A percentile compares a stretch with the other conserved stretches of the same genome.
Evolutionary conservation across 2,797 vertebrate genomes (phyloP).

Genomic region (Hippocampus kuda): DNA sequence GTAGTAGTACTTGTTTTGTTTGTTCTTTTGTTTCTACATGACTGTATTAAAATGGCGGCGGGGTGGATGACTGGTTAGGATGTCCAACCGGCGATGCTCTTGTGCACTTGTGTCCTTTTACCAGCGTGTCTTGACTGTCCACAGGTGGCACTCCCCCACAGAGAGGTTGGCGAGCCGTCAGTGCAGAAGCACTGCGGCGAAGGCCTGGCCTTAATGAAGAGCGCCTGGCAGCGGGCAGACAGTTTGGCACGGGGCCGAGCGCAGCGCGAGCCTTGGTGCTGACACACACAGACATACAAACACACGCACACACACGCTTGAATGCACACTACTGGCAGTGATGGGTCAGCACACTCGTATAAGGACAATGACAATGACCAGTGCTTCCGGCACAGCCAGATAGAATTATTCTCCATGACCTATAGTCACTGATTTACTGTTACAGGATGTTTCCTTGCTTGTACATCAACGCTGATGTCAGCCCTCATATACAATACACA

Average conservation of each 20-base stretch:
- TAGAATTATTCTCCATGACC: neutral
- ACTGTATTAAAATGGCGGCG: no score
- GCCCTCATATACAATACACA: neutral
- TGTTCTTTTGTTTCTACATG: no score
- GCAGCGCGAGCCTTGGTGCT: slow-evolving; percentile 94
- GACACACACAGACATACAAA: slow-evolving; percentile 32
- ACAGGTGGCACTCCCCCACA: slow-evolving; percentile 80
- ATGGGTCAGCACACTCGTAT: slow-evolving; percentile 1
- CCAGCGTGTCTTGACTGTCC: neutral
- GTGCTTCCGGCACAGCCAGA: neutral
- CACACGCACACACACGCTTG: neutral
- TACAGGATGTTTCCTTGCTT: neutral
- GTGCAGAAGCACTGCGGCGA: slow-evolving; percentile 81
- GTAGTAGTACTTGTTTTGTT: no score
- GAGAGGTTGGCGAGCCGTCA: slow-evolving; percentile 61
- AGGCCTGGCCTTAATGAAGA: slow-evolving; percentile 82
- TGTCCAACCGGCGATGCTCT: neutral
- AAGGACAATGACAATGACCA: neutral
- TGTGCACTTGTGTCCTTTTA: neutral
- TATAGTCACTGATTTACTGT: neutral
- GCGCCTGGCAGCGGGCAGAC: slow-evolving; percentile 91
- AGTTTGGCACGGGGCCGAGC: slow-evolving; percentile 87
- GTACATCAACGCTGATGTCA: neutral
- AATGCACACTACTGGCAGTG: neutral
- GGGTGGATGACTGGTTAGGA: no score